Evolutionary conservation across 2,113 vertebrate genomes (phyloP), one percentile per base, ranked within the genome.

Genomic region (Ovis aries): DNA sequence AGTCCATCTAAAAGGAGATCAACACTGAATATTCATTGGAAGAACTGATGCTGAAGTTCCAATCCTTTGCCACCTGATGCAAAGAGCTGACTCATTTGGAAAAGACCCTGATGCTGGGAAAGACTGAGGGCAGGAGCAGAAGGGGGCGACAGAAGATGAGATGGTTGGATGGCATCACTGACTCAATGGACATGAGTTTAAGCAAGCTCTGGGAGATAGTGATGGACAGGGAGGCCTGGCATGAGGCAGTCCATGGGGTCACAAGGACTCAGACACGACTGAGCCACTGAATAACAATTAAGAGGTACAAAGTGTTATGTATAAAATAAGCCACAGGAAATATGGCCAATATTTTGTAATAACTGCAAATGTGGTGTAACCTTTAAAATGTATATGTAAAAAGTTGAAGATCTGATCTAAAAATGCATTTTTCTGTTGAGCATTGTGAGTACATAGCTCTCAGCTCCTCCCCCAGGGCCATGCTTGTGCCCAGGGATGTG

Each of bases 381-480:
- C 78, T 33, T 81, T 52, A 52, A 13, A 80, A 52, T n/a, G 45
- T 33, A 10, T 50, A 6, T 6, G 31, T 33, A 21, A 81, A 33
- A 52, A 81, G 48, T n/a, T 33, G 48, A 81, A 52, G 17, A 2
- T 52, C 78, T 13, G 48, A 23, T 81, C 50, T 81, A 2, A 81
- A 81, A 50, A 33, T 21, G 29, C 17, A 0, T 33, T 52, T 50
- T 52, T 52, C 29, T 21, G 6, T 21, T 1, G 45, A 33, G n/a
- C 45, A 3, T 5, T 50, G 25, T 57, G 64, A 97, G 23, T 15
- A 23, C 9, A 2, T 0, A 25, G 19, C 12, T 7, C 45, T 21
- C 4, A 5, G 21, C 3, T 16, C 50, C 5, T 60, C 16, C 27
- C 29, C 33, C 1, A 1, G 23, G 10, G 36, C n/a, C 1, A 1